A percentile compares a stretch with the other conserved stretches of the same genome.
phyloP scores from a whole-genome alignment of 2,113 vertebrate genomes.

The Mixornis gularis region DNA sequence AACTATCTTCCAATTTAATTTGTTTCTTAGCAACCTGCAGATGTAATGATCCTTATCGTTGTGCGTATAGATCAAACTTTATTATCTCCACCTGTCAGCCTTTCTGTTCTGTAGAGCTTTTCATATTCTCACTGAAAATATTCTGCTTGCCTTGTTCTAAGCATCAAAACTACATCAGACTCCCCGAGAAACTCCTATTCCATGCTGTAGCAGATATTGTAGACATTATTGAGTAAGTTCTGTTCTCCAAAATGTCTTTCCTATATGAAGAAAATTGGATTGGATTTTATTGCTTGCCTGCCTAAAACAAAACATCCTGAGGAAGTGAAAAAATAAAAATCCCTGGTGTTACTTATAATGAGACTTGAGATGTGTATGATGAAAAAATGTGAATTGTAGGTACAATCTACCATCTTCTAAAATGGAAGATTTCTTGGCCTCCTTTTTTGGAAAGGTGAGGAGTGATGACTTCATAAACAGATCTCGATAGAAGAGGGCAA shows the following conservation, averaged over 20 bases:
- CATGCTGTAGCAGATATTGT: neutral
- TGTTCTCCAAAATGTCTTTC: neutral
- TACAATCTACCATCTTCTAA: neutral
- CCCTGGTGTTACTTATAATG: neutral
- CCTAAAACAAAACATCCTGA: neutral
- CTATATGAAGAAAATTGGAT: neutral
- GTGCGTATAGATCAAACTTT: neutral
- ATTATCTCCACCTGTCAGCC: conserved; percentile 1
- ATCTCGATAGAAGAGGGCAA: neutral
- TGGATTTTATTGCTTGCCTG: neutral
- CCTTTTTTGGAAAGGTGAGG: neutral
- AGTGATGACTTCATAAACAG: neutral
- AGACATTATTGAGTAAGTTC: neutral
- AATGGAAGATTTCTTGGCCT: neutral
- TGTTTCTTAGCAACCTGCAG: conserved; percentile 8
- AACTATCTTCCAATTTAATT: neutral
- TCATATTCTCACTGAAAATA: conserved; percentile 18
- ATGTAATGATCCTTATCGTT: conserved; percentile 14
- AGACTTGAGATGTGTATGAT: neutral
- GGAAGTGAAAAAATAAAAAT: neutral
- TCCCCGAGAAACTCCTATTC: neutral
- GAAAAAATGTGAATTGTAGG: neutral
- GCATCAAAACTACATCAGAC: neutral
- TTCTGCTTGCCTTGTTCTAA: neutral
- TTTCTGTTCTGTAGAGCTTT: neutral